phyloP scores from a whole-genome alignment of 2,888 invertebrate species.

The Apamea anceps region DNA sequence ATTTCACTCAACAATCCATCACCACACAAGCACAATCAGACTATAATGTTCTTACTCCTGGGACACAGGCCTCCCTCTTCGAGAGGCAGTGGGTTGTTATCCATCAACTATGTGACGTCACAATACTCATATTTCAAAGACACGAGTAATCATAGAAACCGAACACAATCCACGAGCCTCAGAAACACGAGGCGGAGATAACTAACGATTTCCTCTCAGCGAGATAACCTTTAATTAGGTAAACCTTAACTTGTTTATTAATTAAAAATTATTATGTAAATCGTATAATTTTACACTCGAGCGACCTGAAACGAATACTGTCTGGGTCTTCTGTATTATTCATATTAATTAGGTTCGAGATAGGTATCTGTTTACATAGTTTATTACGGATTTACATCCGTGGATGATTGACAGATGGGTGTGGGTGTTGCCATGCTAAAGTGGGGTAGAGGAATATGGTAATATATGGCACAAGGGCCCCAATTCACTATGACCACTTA shows the following conservation, averaged over 20 bases:
- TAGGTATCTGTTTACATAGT: conserved; percentile 61
- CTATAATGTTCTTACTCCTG: not conserved
- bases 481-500: not conserved
- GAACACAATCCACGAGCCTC: conserved; percentile 21
- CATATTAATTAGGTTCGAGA: conserved; percentile 61
- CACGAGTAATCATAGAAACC: conserved; percentile 31
- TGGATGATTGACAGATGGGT: conserved; percentile 23
- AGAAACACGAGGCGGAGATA: conserved; percentile 49
- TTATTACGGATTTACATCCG: conserved; percentile 48
- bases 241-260: conserved; percentile 70
- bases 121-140: conserved; percentile 25
- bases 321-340: conserved; percentile 50
- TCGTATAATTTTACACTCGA: conserved; percentile 72
- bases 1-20: not conserved
- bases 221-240: conserved; percentile 71
- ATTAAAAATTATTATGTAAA: conserved; percentile 75
- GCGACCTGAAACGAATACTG: conserved; percentile 54
- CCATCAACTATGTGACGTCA: not conserved
- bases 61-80: not conserved
- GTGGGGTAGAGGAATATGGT: not conserved
- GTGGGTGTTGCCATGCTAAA: conserved; percentile 41
- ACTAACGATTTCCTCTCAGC: conserved; percentile 61
- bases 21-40: not conserved
- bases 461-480: conserved; percentile 9
- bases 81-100: not conserved